These are phyloP conservation scores for Arizona elegans DNA, from an alignment of 2,113 vertebrate species.

Conservation along the genomic window DNA sequence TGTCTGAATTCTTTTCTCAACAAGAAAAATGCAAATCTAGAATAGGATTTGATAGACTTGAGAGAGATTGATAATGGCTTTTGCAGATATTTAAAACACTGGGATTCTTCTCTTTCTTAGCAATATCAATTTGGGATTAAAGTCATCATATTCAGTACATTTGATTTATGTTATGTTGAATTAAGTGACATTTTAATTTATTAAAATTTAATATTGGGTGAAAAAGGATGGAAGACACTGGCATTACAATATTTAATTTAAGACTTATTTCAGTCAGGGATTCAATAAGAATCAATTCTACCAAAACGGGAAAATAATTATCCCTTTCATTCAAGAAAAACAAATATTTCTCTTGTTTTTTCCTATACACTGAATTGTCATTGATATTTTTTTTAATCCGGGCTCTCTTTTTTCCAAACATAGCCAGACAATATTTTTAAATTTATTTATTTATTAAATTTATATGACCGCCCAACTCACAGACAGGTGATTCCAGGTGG, in stretches of 20 bases:
- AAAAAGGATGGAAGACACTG: background rate
- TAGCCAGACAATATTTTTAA: background rate
- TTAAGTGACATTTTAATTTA: background rate
- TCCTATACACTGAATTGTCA: background rate
- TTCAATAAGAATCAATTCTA: background rate
- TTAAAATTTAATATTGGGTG: background rate
- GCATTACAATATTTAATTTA: background rate
- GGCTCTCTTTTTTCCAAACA: background rate
- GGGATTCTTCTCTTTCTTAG: accelerated
- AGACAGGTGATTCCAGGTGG: background rate
- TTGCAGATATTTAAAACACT: slow-evolving; percentile 15
- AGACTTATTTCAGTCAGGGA: background rate
- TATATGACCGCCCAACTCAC: background rate
- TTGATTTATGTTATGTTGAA: slow-evolving; percentile 27
- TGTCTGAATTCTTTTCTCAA: background rate
- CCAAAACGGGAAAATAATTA: background rate
- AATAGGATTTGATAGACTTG: background rate
- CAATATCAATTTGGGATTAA: slow-evolving; percentile 16
- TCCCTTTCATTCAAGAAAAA: background rate
- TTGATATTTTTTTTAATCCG: background rate
- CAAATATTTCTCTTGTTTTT: background rate
- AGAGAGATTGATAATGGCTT: background rate
- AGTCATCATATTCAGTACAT: background rate
- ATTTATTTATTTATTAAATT: background rate
- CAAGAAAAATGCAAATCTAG: slow-evolving; percentile 16